Conservation (phyloP, 35 echinoderm and acorn worm species). For the Apostichopus parvimensis region DNA sequence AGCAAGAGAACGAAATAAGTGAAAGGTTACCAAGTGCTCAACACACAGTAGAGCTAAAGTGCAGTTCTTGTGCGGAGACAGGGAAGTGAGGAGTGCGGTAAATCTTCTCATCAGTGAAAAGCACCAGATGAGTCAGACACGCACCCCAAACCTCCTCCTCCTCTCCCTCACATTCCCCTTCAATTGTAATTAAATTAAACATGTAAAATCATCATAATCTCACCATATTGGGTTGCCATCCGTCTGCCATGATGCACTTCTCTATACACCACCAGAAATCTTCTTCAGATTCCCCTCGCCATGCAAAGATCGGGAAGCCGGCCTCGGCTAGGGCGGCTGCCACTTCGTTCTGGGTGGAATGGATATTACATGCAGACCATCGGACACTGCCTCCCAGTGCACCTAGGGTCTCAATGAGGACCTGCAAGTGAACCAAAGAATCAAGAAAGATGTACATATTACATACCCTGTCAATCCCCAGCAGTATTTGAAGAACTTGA, state of each 20-base stretch:
- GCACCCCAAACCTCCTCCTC: no score
- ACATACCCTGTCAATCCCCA: no score
- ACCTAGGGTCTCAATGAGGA: constrained; percentile 89
- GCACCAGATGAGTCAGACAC: no score
- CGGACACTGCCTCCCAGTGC: constrained; percentile 82
- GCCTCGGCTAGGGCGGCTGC: constrained; percentile 95
- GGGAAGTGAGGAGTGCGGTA: no score
- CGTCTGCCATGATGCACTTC: constrained; percentile 84
- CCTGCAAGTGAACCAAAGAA: constrained; percentile 57
- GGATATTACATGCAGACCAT: constrained; percentile 98
- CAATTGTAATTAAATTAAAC: no score
- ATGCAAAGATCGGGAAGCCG: constrained; percentile 82
- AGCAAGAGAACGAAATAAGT: no score
- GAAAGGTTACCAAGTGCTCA: no score
- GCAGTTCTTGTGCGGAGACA: no score
- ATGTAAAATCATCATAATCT: not conserved
- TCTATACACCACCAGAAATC: constrained; percentile 99
- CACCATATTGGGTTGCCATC: constrained; percentile 99
- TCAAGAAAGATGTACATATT: not conserved
- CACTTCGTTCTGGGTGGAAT: constrained; percentile 99
- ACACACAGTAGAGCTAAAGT: no score
- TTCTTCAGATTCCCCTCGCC: constrained; percentile 89
- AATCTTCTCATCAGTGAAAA: no score
- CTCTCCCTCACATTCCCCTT: no score
- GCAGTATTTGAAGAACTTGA: no score